Conservation (phyloP, 1,140 invertebrate species). For the Octopus bimaculoides region DNA sequence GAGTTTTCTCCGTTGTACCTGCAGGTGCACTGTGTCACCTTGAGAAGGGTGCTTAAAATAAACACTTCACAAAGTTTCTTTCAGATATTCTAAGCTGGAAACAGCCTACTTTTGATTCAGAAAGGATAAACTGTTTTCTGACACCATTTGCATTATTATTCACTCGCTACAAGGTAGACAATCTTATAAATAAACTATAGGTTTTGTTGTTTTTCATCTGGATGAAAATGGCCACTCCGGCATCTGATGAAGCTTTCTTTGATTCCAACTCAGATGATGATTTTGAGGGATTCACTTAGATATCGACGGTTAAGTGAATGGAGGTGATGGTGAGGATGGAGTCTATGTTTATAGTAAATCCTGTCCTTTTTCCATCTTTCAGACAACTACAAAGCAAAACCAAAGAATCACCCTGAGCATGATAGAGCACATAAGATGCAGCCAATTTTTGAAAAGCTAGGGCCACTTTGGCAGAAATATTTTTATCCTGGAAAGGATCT, state of each 20-base stretch:
- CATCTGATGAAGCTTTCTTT: background rate
- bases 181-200: background rate
- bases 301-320: background rate
- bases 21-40: background rate
- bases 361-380: background rate
- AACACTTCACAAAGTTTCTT: background rate
- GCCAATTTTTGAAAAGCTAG: background rate
- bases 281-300: background rate
- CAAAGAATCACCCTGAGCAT: background rate
- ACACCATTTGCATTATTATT: background rate
- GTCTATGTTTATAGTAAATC: background rate
- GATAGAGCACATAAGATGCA: background rate
- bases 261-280: background rate
- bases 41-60: background rate
- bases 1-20: background rate
- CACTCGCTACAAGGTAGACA: background rate
- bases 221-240: background rate
- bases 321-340: background rate
- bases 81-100: background rate
- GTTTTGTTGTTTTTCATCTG: background rate
- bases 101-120: background rate
- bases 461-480: background rate
- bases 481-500: background rate
- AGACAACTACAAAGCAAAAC: background rate
- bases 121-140: background rate